These are phyloP conservation scores for Hololepta plana DNA, from an alignment of 2,888 invertebrate species.

Conservation along the genomic window DNA sequence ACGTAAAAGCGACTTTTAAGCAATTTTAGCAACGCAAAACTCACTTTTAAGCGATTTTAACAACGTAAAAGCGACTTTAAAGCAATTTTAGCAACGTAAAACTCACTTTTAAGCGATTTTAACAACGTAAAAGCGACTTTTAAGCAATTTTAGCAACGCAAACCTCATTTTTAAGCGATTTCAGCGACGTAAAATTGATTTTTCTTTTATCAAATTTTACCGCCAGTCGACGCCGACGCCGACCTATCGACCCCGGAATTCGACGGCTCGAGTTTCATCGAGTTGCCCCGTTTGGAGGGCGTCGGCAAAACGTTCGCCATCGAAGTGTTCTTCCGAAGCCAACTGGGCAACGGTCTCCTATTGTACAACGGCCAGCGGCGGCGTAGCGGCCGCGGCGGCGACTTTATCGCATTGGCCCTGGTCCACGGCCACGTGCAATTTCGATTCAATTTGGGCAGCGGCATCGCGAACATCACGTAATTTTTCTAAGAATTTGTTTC, in stretches of 20 bases:
- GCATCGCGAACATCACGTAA: slow-evolving; percentile 64
- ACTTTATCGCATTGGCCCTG: slow-evolving; percentile 71
- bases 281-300: slow-evolving; percentile 54
- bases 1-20: no score
- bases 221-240: slow-evolving; percentile 21
- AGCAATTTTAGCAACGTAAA: no score
- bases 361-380: slow-evolving; percentile 69
- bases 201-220: not conserved
- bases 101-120: no score
- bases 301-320: slow-evolving; percentile 56
- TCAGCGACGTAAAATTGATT: no score
- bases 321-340: slow-evolving; percentile 71
- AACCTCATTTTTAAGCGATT: no score
- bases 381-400: slow-evolving; percentile 61
- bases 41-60: no score
- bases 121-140: no score
- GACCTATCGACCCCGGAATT: slow-evolving; percentile 36
- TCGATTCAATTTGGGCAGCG: slow-evolving; percentile 80
- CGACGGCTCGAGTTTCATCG: slow-evolving; percentile 59
- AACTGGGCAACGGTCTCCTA: slow-evolving; percentile 57
- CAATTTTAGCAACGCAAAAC: no score
- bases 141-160: no score
- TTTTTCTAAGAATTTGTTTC: slow-evolving; percentile 15
- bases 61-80: no score
- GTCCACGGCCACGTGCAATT: slow-evolving; percentile 68